phyloP scores from a whole-genome alignment of 2,797 vertebrate genomes.

The Hippocampus kuda region DNA sequence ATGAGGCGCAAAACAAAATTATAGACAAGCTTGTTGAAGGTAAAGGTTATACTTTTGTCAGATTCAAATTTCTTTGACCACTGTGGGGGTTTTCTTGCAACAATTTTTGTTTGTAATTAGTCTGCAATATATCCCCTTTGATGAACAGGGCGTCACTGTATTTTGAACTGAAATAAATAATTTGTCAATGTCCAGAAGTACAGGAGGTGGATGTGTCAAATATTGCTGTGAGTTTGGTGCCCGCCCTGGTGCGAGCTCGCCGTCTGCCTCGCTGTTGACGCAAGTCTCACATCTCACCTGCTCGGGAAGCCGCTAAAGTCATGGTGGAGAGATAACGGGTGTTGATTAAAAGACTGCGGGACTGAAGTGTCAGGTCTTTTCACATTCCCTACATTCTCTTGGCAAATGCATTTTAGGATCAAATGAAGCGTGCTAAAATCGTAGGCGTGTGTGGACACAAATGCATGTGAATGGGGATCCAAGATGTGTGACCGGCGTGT shows the following conservation, averaged over 20 bases:
- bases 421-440: conserved; percentile 25
- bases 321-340: conserved; percentile 31
- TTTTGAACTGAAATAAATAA: background rate
- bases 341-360: conserved; percentile 42
- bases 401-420: conserved; percentile 35
- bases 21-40: no score
- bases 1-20: no score
- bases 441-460: conserved; percentile 22
- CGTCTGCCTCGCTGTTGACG: background rate
- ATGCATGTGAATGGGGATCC: conserved; percentile 15
- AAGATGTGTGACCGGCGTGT: background rate
- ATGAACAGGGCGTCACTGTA: background rate
- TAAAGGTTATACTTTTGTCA: no score
- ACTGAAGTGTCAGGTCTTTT: conserved; percentile 20
- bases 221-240: background rate
- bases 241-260: background rate
- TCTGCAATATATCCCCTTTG: no score
- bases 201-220: background rate
- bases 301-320: conserved; percentile 27
- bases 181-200: background rate
- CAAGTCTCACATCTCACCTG: conserved; percentile 20
- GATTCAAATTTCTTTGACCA: no score
- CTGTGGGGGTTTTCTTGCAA: no score
- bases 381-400: conserved; percentile 19
- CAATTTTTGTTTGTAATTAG: no score